Evolutionary conservation across 2,888 invertebrate genomes (phyloP).

Genomic region (Andrena minutula): DNA sequence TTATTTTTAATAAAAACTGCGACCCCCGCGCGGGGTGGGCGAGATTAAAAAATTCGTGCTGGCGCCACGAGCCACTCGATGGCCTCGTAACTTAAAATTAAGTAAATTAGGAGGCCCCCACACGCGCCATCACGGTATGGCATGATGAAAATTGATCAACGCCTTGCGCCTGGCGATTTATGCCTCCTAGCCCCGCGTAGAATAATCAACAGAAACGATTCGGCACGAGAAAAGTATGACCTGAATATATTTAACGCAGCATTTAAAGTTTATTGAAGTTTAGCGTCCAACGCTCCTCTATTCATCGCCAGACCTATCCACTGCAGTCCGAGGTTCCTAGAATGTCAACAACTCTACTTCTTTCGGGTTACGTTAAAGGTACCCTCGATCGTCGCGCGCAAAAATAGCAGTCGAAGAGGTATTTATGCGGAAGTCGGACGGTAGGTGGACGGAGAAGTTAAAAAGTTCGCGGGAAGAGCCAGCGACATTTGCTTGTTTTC

Average conservation of each 20-base stretch:
- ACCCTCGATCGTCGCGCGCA: too few species aligned
- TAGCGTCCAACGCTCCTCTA: too few species aligned
- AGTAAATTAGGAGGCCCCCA: conserved; percentile 73
- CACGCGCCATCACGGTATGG: conserved; percentile 2
- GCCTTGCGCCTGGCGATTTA: background rate
- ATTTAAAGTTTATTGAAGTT: too few species aligned
- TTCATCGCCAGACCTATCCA: too few species aligned
- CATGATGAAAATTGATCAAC: conserved; percentile 40
- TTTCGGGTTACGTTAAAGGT: too few species aligned
- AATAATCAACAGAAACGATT: conserved; percentile 1
- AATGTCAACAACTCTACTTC: too few species aligned
- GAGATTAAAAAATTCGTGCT: conserved; percentile 74
- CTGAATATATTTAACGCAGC: too few species aligned
- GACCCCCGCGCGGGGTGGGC: conserved; percentile 23
- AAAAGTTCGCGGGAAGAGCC: background rate
- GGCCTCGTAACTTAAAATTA: conserved; percentile 79
- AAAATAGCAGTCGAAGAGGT: background rate
- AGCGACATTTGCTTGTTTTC: conserved; percentile 8
- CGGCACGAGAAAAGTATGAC: background rate
- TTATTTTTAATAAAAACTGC: conserved; percentile 77
- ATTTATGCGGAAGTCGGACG: background rate
- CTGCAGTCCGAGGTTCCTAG: too few species aligned
- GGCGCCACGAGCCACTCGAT: conserved; percentile 63
- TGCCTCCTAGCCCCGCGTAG: background rate
- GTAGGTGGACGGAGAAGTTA: background rate